Conservation (phyloP, 2,797 vertebrate genomes). For the Nasua narica region DNA sequence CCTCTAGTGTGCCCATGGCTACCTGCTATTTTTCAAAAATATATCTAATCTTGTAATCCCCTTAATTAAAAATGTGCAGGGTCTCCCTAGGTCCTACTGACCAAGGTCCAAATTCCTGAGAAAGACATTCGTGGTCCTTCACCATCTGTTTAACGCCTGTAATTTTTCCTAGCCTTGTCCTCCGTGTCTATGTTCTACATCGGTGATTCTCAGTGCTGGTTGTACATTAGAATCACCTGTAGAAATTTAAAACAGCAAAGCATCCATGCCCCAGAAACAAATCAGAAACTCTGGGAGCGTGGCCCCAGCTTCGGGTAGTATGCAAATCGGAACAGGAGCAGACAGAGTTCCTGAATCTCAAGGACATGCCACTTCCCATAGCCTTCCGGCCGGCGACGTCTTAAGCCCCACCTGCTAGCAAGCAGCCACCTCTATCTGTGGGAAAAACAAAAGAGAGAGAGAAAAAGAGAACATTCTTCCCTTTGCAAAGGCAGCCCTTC, state of each 20-base stretch:
- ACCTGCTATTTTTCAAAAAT: not conserved
- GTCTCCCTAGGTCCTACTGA: too few relatives aligned
- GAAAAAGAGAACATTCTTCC: not conserved
- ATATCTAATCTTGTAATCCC: not conserved
- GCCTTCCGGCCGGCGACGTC: not conserved
- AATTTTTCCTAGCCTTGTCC: not conserved
- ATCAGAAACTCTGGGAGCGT: not conserved
- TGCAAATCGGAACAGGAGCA: not conserved
- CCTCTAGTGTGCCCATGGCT: not conserved
- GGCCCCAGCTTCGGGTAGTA: rapidly evolving
- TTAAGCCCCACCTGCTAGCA: too few relatives aligned
- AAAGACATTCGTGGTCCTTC: not conserved
- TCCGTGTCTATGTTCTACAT: not conserved
- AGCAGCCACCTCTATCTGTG: not conserved
- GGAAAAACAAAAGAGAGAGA: not conserved
- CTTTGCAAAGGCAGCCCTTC: not conserved
- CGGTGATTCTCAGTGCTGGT: not conserved
- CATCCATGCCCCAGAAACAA: rapidly evolving
- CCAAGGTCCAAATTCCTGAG: not conserved
- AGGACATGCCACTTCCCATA: not conserved
- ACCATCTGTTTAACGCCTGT: rapidly evolving
- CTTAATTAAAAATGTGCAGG: not conserved
- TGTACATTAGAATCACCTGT: not conserved
- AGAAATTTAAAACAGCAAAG: not conserved
- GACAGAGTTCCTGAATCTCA: not conserved